Conservation (phyloP, 2,888 invertebrate species). For the Erynnis tages region DNA sequence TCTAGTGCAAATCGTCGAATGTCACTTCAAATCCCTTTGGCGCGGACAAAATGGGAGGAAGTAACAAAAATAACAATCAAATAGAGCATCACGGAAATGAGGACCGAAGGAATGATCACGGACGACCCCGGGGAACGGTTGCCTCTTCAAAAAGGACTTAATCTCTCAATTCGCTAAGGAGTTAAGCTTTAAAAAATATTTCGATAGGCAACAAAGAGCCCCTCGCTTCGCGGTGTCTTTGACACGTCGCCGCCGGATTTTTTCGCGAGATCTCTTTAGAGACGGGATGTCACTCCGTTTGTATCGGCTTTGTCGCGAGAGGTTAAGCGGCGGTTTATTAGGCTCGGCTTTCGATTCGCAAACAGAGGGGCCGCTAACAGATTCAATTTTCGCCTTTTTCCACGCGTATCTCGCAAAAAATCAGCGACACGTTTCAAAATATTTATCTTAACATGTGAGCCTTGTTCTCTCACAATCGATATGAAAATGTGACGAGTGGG, state of each 20-base stretch:
- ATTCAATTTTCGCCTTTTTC: slow-evolving; percentile 57
- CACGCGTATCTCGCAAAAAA: slow-evolving; percentile 48
- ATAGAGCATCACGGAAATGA: slow-evolving; percentile 79
- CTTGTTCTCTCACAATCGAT: slow-evolving; percentile 67
- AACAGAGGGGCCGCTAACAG: slow-evolving; percentile 68
- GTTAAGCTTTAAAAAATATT: slow-evolving; percentile 82
- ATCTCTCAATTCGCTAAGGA: slow-evolving; percentile 83
- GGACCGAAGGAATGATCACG: slow-evolving; percentile 79
- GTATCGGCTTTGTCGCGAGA: slow-evolving; percentile 78
- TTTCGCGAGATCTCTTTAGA: slow-evolving; percentile 76
- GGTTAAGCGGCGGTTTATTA: slow-evolving; percentile 80
- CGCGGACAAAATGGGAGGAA: slow-evolving; percentile 68
- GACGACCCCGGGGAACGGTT: slow-evolving; percentile 81
- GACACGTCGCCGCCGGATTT: slow-evolving; percentile 78
- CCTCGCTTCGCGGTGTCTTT: slow-evolving; percentile 78
- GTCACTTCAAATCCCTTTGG: slow-evolving; percentile 76
- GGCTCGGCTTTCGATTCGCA: slow-evolving; percentile 73
- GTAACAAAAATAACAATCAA: slow-evolving; percentile 81
- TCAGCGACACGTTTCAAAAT: slow-evolving; percentile 36
- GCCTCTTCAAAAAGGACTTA: slow-evolving; percentile 83
- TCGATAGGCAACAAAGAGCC: slow-evolving; percentile 76
- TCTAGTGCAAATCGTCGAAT: slow-evolving; percentile 78
- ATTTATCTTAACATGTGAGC: slow-evolving; percentile 46
- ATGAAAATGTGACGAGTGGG: slow-evolving; percentile 73
- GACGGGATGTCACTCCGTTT: slow-evolving; percentile 79